A percentile compares a stretch with the other conserved stretches of the same genome.
These are phyloP conservation scores for rabbit (Oryctolagus cuniculus) DNA, from an alignment of 2,113 vertebrate genomes.

Conservation along the genomic window mOryCun1.1 NC_091447.1:8304501-8305000, in stretches of 20 bases:
- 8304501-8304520: too few species aligned
- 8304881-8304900: neutral
- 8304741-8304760: neutral
- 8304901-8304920: neutral
- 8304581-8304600: too few species aligned
- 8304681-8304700: neutral
- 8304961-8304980: conserved; percentile 96
- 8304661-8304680: neutral
- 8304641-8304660: neutral
- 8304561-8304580: too few species aligned
- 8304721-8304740: neutral
- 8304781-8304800: neutral
- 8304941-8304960: conserved; percentile 95
- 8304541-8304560: too few species aligned
- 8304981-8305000: conserved; percentile 94
- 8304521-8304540: too few species aligned
- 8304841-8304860: neutral
- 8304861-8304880: neutral
- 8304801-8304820: conserved; percentile 24
- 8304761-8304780: neutral
- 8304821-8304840: conserved; percentile 24
- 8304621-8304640: neutral
- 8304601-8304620: conserved; percentile 18
- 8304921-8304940: conserved; percentile 87
- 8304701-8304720: neutral